phyloP scores from a whole-genome alignment of 1,140 invertebrate genomes.

The Papilio glaucus region DNA sequence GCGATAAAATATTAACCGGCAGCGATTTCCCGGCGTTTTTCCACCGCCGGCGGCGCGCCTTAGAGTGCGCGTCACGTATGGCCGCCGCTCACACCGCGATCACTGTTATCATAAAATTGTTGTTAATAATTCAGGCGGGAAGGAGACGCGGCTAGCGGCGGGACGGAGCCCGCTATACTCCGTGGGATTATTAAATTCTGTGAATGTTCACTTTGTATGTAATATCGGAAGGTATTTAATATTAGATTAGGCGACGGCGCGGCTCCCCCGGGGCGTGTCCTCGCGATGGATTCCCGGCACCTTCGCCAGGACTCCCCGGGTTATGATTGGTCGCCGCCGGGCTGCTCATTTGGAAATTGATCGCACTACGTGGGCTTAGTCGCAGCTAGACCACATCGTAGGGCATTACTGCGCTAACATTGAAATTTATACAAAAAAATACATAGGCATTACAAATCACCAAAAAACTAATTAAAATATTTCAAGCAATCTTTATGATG shows the following conservation, averaged over 20 bases:
- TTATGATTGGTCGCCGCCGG: constrained; percentile 68
- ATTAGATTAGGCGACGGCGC: constrained; percentile 76
- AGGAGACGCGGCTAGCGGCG: constrained; percentile 44
- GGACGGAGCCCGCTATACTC: constrained; percentile 46
- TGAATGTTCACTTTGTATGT: constrained; percentile 82
- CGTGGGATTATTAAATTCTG: constrained; percentile 81
- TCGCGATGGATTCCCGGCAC: constrained; percentile 64
- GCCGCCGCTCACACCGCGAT: constrained; percentile 68
- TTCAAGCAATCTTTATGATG: no score
- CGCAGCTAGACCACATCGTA: background rate
- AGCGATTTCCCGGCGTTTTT: constrained; percentile 76
- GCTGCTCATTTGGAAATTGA: constrained; percentile 17
- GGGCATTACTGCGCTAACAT: no score
- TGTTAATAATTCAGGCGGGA: constrained; percentile 79
- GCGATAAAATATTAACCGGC: constrained; percentile 80
- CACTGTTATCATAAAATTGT: constrained; percentile 82
- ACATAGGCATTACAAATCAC: no score
- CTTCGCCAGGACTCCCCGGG: constrained; percentile 53
- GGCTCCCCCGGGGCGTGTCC: constrained; percentile 58
- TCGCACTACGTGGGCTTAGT: background rate
- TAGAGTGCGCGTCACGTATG: constrained; percentile 70
- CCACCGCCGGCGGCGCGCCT: constrained; percentile 54
- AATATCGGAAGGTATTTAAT: constrained; percentile 81
- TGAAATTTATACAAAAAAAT: no score
- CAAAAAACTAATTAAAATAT: no score